Evolutionary conservation across 30 jellyfish, hydroid and myxozoan species (phyloP).

Genomic region (Nemopilema nomurai): DNA sequence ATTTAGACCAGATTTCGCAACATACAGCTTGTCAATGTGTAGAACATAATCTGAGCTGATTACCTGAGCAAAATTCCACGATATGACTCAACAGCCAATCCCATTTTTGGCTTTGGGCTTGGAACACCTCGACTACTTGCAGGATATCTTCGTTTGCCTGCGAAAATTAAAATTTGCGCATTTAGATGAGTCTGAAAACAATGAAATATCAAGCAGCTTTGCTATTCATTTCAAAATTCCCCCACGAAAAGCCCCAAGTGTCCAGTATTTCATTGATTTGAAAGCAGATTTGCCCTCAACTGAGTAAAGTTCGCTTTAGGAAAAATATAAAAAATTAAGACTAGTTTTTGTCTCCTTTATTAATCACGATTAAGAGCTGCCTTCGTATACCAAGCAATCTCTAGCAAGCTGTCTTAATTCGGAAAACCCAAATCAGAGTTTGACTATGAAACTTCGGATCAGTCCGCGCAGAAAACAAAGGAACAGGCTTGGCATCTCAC

Average conservation of each 20-base stretch:
- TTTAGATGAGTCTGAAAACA: too few species aligned
- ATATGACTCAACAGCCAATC: conserved; percentile 86
- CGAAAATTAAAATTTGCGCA: neutral
- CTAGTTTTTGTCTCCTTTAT: too few species aligned
- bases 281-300: too few species aligned
- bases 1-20: too few species aligned
- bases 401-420: neutral
- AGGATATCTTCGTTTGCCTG: conserved; percentile 97
- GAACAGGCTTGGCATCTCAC: conserved; percentile 25
- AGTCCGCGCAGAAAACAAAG: neutral
- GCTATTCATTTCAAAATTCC: too few species aligned
- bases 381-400: neutral
- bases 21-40: neutral
- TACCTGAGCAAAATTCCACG: conserved; percentile 96
- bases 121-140: conserved; percentile 90
- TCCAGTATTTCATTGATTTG: too few species aligned
- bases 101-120: conserved; percentile 79
- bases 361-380: too few species aligned
- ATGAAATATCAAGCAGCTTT: too few species aligned
- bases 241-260: too few species aligned
- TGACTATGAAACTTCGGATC: neutral
- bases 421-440: neutral
- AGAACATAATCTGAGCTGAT: neutral
- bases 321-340: too few species aligned
- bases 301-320: too few species aligned